phyloP scores from a whole-genome alignment of 2,113 vertebrate genomes.

The Saguinus imperator region DNA sequence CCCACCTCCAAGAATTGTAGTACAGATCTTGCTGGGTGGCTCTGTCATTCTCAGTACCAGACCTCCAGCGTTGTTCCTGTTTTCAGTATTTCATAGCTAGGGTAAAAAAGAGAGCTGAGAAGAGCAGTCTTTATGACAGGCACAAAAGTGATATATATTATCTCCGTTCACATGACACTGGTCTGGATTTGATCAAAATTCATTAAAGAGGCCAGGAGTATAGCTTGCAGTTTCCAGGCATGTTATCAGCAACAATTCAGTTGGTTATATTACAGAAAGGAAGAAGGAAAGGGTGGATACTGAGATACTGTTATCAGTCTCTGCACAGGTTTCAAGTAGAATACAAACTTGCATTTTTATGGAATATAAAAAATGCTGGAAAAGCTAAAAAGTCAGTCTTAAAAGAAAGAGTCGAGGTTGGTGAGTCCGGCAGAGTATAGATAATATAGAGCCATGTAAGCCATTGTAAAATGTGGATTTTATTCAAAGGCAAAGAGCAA shows the following conservation, averaged over 20 bases:
- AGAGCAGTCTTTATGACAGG: neutral
- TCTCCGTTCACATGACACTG: neutral
- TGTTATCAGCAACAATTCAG: neutral
- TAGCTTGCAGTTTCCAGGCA: neutral
- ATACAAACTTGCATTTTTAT: constrained; percentile 7
- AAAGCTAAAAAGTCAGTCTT: neutral
- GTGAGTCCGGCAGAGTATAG: neutral
- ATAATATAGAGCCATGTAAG: neutral
- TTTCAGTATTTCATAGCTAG: neutral
- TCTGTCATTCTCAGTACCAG: neutral
- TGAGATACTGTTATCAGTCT: constrained; percentile 22
- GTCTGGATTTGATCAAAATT: neutral
- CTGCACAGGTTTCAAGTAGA: neutral
- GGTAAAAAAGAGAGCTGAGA: neutral
- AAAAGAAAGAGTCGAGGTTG: neutral
- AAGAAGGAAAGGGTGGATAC: neutral
- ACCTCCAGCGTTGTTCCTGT: neutral
- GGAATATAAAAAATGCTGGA: neutral
- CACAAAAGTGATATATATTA: neutral
- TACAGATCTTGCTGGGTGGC: neutral
- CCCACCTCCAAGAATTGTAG: neutral
- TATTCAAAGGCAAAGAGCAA: neutral
- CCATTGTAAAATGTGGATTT: constrained; percentile 40
- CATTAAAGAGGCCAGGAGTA: neutral
- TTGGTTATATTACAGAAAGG: neutral